Evolutionary conservation across 2,113 vertebrate species (phyloP).

Genomic region (Brachionichthys hirsutus): DNA sequence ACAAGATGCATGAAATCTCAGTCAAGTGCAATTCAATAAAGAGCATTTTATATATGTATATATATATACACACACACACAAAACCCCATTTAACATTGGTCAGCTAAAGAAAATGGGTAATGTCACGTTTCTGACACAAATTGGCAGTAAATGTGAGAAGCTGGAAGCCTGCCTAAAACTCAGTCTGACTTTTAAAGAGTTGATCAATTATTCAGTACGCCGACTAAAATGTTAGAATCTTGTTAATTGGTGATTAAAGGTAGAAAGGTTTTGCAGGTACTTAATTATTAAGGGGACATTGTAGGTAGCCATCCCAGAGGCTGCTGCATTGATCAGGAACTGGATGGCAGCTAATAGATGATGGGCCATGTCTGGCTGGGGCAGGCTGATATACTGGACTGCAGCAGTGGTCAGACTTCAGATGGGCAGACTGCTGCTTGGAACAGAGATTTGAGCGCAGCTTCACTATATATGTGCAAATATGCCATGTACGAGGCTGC

Average conservation of each 20-base stretch:
- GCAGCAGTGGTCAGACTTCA: conserved; percentile 8
- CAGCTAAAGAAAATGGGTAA: conserved; percentile 65
- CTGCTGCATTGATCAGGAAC: conserved; percentile 33
- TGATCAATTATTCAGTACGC: conserved; percentile 73
- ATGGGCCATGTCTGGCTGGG: conserved; percentile 11
- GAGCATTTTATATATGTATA: too few species aligned
- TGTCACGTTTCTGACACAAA: conserved; percentile 49
- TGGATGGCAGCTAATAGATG: conserved; percentile 22
- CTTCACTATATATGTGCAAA: neutral
- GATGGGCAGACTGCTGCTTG: conserved; percentile 35
- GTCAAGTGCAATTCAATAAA: too few species aligned
- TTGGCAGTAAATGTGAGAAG: conserved; percentile 58
- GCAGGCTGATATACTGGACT: conserved; percentile 36
- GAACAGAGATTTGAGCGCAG: conserved; percentile 15
- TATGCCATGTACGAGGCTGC: conserved; percentile 21
- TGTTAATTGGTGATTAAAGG: conserved; percentile 79
- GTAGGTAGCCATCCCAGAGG: conserved; percentile 10
- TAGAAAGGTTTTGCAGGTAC: conserved; percentile 72
- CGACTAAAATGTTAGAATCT: conserved; percentile 69
- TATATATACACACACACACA: too few species aligned
- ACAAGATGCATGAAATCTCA: too few species aligned
- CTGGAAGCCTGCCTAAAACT: conserved; percentile 50
- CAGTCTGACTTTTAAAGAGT: conserved; percentile 67
- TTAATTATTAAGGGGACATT: conserved; percentile 71
- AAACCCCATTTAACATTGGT: conserved; percentile 31